These are phyloP conservation scores for Falcunculus frontatus DNA, from an alignment of 2,113 vertebrate genomes.

Conservation along the genomic window DNA sequence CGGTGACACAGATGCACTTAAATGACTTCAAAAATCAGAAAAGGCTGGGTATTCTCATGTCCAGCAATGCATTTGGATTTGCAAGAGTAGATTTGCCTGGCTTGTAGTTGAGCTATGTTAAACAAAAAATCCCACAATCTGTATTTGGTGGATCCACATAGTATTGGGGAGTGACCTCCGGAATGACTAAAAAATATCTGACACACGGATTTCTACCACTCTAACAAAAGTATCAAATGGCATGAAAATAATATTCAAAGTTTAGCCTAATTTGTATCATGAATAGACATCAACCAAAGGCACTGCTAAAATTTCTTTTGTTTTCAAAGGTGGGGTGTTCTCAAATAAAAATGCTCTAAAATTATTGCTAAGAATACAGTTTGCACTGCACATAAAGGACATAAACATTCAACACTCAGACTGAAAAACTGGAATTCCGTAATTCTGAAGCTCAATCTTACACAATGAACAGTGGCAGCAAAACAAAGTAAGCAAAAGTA, in stretches of 20 bases:
- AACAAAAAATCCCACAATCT: background rate
- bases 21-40: background rate
- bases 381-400: background rate
- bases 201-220: background rate
- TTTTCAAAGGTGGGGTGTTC: background rate
- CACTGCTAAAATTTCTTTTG: background rate
- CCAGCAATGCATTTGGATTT: background rate
- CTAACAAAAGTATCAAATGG: background rate
- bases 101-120: background rate
- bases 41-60: background rate
- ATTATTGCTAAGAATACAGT: background rate
- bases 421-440: background rate
- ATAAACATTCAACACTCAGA: background rate
- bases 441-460: background rate
- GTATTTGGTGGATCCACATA: background rate
- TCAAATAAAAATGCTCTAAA: background rate
- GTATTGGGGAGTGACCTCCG: background rate
- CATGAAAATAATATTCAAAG: background rate
- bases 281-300: background rate
- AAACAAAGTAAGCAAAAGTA: background rate
- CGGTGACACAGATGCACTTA: accelerated
- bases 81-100: background rate
- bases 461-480: background rate
- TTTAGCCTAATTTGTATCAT: background rate
- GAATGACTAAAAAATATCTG: background rate